phyloP scores from a whole-genome alignment of 2,888 invertebrate genomes.

The Phalera bucephala region DNA sequence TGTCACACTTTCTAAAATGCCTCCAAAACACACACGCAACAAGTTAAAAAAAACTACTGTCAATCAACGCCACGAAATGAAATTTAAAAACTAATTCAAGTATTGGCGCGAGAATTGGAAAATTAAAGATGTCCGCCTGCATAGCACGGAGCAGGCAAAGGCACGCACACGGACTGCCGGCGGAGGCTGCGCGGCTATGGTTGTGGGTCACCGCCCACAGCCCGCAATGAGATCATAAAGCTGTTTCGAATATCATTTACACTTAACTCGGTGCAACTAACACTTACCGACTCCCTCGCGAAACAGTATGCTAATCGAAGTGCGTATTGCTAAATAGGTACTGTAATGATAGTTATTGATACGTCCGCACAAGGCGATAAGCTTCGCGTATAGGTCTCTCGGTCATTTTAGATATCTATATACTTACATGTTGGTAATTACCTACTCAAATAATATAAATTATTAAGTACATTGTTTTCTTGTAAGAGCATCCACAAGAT shows the following conservation, averaged over 20 bases:
- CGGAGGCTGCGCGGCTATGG: constrained; percentile 39
- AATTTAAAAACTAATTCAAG: constrained; percentile 5
- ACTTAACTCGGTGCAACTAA: constrained; percentile 47
- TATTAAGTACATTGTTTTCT: no score
- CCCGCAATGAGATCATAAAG: constrained; percentile 75
- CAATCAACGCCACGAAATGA: no score
- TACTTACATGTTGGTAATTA: no score
- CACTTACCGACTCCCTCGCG: constrained; percentile 12
- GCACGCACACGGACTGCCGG: constrained; percentile 54
- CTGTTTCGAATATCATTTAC: constrained; percentile 65
- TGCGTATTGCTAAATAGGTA: constrained; percentile 15
- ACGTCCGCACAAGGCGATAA: not conserved
- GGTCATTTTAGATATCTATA: no score
- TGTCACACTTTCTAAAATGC: no score
- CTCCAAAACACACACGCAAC: no score
- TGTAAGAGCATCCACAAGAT: no score
- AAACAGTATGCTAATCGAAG: constrained; percentile 23
- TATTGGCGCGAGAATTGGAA: constrained; percentile 26
- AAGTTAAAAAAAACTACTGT: no score
- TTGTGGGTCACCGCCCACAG: constrained; percentile 73
- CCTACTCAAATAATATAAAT: no score
- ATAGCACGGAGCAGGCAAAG: constrained; percentile 41
- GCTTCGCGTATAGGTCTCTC: no score
- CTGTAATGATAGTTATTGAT: constrained; percentile 3
- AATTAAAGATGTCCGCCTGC: constrained; percentile 31